phyloP scores from a whole-genome alignment of 2,113 vertebrate genomes.

The Cinclus mexicanus region DNA sequence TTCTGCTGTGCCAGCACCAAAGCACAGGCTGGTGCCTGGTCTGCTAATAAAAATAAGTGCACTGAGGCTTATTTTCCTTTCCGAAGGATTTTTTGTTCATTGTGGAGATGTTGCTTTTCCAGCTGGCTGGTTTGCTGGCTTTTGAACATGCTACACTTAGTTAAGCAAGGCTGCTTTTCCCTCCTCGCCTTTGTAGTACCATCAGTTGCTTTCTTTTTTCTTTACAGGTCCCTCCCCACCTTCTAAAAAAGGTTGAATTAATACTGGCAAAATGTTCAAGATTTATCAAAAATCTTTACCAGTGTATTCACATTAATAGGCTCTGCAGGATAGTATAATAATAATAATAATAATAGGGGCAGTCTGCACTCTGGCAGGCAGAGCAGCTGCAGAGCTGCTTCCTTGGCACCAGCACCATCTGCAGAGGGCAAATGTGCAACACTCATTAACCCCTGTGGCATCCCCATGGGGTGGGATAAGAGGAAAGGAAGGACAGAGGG shows the following conservation, averaged over 20 bases:
- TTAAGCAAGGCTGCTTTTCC: not conserved
- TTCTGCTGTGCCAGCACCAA: not conserved
- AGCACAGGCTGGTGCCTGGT: not conserved
- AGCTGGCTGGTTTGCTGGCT: not conserved
- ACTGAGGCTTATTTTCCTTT: not conserved
- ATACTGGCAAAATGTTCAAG: not conserved
- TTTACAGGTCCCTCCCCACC: not conserved
- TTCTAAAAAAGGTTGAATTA: not conserved
- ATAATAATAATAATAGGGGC: not conserved
- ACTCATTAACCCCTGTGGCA: not conserved
- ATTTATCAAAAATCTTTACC: not conserved
- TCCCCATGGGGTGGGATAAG: not conserved
- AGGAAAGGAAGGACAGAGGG: not conserved
- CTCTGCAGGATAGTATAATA: not conserved
- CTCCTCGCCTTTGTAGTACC: not conserved
- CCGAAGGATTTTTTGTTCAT: not conserved
- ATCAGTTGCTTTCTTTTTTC: not conserved
- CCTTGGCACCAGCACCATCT: not conserved
- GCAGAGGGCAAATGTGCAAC: not conserved
- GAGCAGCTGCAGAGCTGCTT: not conserved
- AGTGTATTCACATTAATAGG: not conserved
- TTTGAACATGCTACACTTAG: not conserved
- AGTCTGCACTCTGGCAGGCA: not conserved
- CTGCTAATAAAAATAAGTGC: not conserved
- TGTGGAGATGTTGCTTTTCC: not conserved